A percentile compares a stretch with the other conserved stretches of the same genome.
phyloP scores from a whole-genome alignment of 2,888 invertebrate genomes.

The Leptinotarsa tumamoca region DNA sequence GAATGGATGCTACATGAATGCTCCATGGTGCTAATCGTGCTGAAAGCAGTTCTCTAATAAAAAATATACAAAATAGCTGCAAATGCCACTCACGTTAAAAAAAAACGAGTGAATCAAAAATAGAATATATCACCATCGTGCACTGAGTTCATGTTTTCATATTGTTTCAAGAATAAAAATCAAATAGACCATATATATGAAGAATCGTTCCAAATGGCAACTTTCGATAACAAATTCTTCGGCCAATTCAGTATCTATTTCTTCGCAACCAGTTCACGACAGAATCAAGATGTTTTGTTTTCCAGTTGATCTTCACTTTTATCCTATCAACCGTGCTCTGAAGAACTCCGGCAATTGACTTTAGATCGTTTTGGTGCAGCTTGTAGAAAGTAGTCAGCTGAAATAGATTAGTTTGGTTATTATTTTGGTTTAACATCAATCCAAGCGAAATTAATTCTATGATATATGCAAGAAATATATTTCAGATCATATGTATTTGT shows the following conservation, averaged over 20 bases:
- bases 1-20: no score
- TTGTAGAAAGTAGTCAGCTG: conserved; percentile 63
- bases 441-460: no score
- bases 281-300: conserved; percentile 57
- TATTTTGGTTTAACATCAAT: neutral
- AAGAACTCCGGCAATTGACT: conserved; percentile 58
- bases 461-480: neutral
- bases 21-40: no score
- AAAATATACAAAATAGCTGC: no score
- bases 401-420: conserved; percentile 36
- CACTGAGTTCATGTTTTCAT: no score
- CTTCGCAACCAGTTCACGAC: conserved; percentile 59
- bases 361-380: conserved; percentile 59
- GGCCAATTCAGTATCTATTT: conserved; percentile 42
- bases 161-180: neutral
- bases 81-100: no score
- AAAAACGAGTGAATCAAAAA: no score
- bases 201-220: neutral
- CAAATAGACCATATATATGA: neutral
- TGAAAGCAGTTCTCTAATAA: no score
- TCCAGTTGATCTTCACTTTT: conserved; percentile 62
- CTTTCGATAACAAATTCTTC: neutral
- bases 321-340: conserved; percentile 62
- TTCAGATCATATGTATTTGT: neutral
- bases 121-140: no score